Evolutionary conservation across 1,140 invertebrate species (phyloP), one percentile per base, ranked within the genome.

Genomic region (Trissolcus basalis): DNA sequence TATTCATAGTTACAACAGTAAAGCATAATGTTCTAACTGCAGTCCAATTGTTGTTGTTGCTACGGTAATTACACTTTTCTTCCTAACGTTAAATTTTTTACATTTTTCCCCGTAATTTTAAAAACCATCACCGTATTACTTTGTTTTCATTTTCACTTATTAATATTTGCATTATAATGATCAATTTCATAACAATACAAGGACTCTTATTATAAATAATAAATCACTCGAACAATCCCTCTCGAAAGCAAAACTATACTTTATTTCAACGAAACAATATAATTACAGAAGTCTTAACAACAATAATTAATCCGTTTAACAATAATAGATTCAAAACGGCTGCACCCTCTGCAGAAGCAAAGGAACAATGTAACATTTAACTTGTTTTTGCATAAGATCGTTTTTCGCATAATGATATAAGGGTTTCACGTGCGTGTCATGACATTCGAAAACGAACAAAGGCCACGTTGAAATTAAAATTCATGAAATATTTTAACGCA

Each of bases 361-460:
- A 50, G n/a, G 45, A 71, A 63, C 68, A 71, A 63, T 56, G 13
- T 71, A 35, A 39, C 39, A 45, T 63, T 69, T 16, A 9, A 10
- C 12, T 27, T n/a, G 12, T 13, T 12, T 44, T 50, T 12, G 54
- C 33, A 32, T 54, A 55, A 54, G 48, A 53, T 48, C 10, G 41
- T 72, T 72, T 64, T 64, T 64, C 53, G 15, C 51, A 36, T 36
- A 64, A 71, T 58, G 19, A 36, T 64, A 51, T 50, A 35, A 13
- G 32, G n/a, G 53, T 45, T 47, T 58, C 19, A 44, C 59, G 47
- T 39, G 16, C 47, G 48, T 15, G 10, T 71, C 63, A 58, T 63
- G 68, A 71, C 59, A 64, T 71, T 71, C 63, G 36, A 41, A 35
- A 19, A 9, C 10, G 51, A 64, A 72, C 69, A 64, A 72, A 72